Percentiles rank a stretch among this genome's conserved stretches.
Evolutionary conservation across 1,140 invertebrate genomes (phyloP).

Genomic region (Cylas formicarius): DNA sequence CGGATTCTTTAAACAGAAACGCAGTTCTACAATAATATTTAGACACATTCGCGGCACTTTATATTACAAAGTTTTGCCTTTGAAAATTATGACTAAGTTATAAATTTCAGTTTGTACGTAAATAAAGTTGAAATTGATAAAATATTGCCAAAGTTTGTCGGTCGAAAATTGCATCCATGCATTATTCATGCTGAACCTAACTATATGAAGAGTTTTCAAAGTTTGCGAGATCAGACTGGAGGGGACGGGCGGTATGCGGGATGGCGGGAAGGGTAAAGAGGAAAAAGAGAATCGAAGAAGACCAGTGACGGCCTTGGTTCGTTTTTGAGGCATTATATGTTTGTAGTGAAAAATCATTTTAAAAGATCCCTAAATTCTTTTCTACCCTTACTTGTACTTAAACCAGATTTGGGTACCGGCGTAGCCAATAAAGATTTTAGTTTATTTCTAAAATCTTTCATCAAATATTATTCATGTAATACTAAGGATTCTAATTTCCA

Average conservation of each 20-base stretch:
- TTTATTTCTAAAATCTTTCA: too few species aligned
- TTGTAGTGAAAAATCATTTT: too few species aligned
- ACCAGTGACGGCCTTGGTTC: slow-evolving; percentile 11
- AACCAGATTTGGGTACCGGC: too few species aligned
- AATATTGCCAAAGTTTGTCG: slow-evolving; percentile 45
- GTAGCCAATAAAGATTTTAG: too few species aligned
- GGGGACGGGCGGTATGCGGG: slow-evolving; percentile 7
- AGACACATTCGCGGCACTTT: slow-evolving; percentile 3
- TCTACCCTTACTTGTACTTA: too few species aligned
- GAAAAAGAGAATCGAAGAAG: slow-evolving; percentile 8
- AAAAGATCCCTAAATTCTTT: too few species aligned
- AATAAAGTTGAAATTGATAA: slow-evolving; percentile 46
- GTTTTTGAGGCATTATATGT: too few species aligned
- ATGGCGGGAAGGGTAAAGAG: slow-evolving; percentile 2
- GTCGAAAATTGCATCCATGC: slow-evolving; percentile 45
- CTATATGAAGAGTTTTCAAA: slow-evolving; percentile 42
- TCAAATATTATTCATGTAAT: too few species aligned
- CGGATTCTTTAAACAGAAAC: too few species aligned
- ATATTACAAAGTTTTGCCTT: slow-evolving; percentile 16
- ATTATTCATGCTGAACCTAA: slow-evolving; percentile 44
- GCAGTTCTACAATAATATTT: too few species aligned
- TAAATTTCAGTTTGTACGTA: slow-evolving; percentile 45
- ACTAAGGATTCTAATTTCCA: too few species aligned
- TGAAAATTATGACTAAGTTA: slow-evolving; percentile 40
- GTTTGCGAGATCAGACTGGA: slow-evolving; percentile 30